Base-by-base conservation (phyloP, 1,140 invertebrate species). In the Scaptodrosophila lebanonensis region DNA sequence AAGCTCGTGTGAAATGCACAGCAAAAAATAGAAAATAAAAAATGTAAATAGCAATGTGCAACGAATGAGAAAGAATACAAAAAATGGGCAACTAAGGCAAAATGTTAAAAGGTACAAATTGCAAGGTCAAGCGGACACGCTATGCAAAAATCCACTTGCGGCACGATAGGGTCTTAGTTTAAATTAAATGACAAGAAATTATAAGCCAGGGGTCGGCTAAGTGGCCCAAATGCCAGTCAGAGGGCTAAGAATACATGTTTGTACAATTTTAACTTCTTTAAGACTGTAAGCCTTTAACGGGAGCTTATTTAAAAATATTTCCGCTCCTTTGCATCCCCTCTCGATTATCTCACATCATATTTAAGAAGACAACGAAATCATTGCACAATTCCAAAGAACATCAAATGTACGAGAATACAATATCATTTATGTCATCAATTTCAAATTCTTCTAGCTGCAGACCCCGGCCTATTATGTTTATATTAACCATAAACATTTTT, bases 31-130 rank as follows among this genome's bases (percentile, higher is more conserved):
- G 48, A 66, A 17, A 15, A 66, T 17, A n/a, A 58, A n/a, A 42
- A 11, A 20, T 27, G 29, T 17, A 27, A 42, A 20, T 8, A 5
- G 16, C 35, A 45, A 44, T 17, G n/a, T 40, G 33, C n/a, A n/a
- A n/a, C n/a, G n/a, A n/a, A n/a, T n/a, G n/a, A n/a, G 29, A 44
- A 29, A 50, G 53, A 40, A 43, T 44, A 49, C 62, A 38, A 57
- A 12, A 67, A 62, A 40, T 36, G 36, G 49, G 9, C 32, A 22
- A 11, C 17, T 7, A 42, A 17, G 40, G 36, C 49, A 22, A 76
- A 76, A 75, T 76, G 71, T 48, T 66, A 76, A 75, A 76, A 58
- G 73, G 38, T 58, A 68, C 58, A 79, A 68, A 53, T 50, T 43
- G 64, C 68, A 65, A 72, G 59, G 68, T 68, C 59, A 65, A 40